These are phyloP conservation scores for Hippocampus barbouri DNA, from an alignment of 2,113 vertebrate genomes.

Conservation along the genomic window DNA sequence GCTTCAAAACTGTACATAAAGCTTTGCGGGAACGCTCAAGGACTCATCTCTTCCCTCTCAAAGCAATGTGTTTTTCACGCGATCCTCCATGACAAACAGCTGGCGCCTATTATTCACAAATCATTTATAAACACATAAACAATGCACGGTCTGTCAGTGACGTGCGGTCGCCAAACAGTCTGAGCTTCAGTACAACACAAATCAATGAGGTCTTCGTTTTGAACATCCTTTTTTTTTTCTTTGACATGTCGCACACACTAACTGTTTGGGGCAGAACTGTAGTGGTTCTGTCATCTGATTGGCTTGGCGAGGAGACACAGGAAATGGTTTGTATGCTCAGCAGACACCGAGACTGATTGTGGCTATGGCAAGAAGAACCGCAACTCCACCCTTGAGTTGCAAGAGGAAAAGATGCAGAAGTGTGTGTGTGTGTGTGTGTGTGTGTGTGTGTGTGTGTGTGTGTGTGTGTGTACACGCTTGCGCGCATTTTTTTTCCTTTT, in stretches of 20 bases:
- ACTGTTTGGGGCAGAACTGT: conserved; percentile 28
- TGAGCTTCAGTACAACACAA: not conserved
- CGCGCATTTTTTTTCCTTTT: conserved; percentile 26
- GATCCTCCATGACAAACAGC: conserved; percentile 24
- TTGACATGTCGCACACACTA: conserved; percentile 25
- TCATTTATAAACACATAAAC: conserved; percentile 35
- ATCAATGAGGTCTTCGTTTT: conserved; percentile 50
- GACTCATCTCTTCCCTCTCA: conserved; percentile 28
- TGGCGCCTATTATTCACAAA: conserved; percentile 19
- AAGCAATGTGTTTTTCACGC: conserved; percentile 31
- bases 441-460: conserved; percentile 20
- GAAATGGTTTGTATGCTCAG: conserved; percentile 66
- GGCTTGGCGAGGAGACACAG: conserved; percentile 57
- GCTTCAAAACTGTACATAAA: conserved; percentile 15
- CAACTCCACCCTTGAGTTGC: conserved; percentile 57
- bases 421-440: conserved; percentile 36
- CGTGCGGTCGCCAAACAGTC: conserved; percentile 11
- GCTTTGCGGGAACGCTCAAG: conserved; percentile 20
- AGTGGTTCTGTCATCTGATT: conserved; percentile 52
- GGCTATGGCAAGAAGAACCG: conserved; percentile 59
- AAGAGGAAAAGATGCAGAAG: conserved; percentile 42
- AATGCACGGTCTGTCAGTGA: conserved; percentile 21
- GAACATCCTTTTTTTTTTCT: not conserved
- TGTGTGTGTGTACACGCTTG: no score
- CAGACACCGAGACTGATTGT: conserved; percentile 66